Evolutionary conservation across 1,140 invertebrate genomes (phyloP), one percentile per base, ranked within the genome.

Genomic region (Calliphora vicina): DNA sequence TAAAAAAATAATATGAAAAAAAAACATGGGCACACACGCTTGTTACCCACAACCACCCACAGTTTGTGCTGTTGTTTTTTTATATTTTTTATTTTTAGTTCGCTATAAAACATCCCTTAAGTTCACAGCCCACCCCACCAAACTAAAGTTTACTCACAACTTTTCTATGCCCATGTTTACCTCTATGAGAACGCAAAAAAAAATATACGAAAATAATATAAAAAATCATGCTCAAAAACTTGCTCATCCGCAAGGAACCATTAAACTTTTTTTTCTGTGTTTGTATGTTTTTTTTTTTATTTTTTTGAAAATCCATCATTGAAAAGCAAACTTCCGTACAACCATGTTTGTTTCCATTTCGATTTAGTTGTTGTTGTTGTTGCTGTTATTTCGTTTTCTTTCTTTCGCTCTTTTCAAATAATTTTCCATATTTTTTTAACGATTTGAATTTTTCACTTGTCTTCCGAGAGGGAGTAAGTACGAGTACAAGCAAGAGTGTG

Each of bases 271-370:
- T n/a, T 43, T 78, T 42, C 29, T 76, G 26, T 35, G 13, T 20
- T 73, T 35, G 20, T 76, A 45, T 23, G 45, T 29, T 76, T 35
- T 76, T 88, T 88, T 86, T 43, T 25, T n/a, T n/a, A n/a, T 42
- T 78, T 43, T 43, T 89, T 89, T 86, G 86, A 88, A 89, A 89
- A 89, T 89, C 87, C 88, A 89, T 89, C 88, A 89, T 89, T 89
- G 88, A 88, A 89, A 88, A 87, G 86, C 86, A 85, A 86, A 85
- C 85, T 89, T 87, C 83, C 87, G 87, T 82, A 84, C 84, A 45
- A 85, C 88, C 87, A 83, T 83, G 78, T 81, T 83, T 83, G 83
- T 83, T 83, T 83, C 67, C 78, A 81, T 81, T 81, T 83, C 83
- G 61, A 74, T 81, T 42, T 67, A 29, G 82, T 76, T 82, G n/a